Base-by-base conservation (phyloP, 2,888 invertebrate genomes). In the Pinctada fucata region DNA sequence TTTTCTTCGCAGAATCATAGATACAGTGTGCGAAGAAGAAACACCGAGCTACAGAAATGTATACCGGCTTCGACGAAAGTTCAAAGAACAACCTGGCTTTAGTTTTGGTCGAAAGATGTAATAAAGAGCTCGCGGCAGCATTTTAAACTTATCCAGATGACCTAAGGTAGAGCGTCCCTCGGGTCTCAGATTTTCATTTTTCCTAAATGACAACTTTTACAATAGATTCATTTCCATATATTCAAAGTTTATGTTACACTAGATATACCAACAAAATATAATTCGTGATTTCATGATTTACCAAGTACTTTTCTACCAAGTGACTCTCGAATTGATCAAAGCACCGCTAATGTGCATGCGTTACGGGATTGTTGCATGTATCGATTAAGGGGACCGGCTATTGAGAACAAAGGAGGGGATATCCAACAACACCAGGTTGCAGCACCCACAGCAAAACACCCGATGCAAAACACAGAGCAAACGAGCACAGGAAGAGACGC, bases 61-160 rank as follows among this genome's bases (percentile, higher is more conserved):
- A 51, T 72, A 10, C 51, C 58, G 6, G 47, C n/a, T 4, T 45
- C 6, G 4, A 52, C 0, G 52, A 31, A 58, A 1, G 4, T 4
- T 3, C 47, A 58, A n/a, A 58, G 47, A 58, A 5, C 58, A 2
- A 31, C 4, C 58, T 72, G 47, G 52, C 70, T 8, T 10, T 72
- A 16, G 72, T 52, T 72, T 48, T 70, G 3, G 51, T 16, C 13
- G 70, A 45, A 10, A 70, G 50, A n/a, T 70, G 70, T 16, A 13
- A 47, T 49, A 63, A 52, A 51, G 63, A 58, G n/a, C 13, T 58
- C 16, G 58, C 52, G 13, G 2, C 5, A 5, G n/a, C 31, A n/a
- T 31, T 72, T 3, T 10, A 5, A 31, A 13, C 3, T 16, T 13
- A 58, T 58, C 16, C 10, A 13, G 63, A 63, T 8, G 8, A 72